Percentiles rank a stretch among this genome's conserved stretches.
Evolutionary conservation across 1,140 invertebrate species (phyloP).

Genomic region (Eriocheir sinensis): DNA sequence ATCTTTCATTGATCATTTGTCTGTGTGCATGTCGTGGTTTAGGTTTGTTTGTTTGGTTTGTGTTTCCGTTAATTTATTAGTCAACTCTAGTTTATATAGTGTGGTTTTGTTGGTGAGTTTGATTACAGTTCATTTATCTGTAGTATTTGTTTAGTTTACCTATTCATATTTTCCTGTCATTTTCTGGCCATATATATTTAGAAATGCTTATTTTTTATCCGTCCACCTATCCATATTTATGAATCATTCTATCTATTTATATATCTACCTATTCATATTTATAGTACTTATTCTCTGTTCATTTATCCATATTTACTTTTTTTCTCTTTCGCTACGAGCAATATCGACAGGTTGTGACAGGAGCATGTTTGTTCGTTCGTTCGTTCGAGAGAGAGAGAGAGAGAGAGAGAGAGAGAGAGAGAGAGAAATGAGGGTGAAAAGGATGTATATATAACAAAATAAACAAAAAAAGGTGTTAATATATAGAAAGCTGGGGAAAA

Average conservation of each 20-base stretch:
- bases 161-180: neutral
- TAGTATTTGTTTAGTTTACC: neutral
- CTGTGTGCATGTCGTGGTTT: neutral
- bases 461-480: neutral
- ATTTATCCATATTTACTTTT: neutral
- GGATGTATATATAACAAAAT: neutral
- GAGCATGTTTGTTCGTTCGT: no score
- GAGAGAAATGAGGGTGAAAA: neutral
- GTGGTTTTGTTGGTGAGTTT: no score
- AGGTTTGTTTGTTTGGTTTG: no score
- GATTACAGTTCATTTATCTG: neutral
- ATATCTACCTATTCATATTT: neutral
- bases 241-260: no score
- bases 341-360: neutral
- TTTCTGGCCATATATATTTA: no score
- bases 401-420: neutral
- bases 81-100: no score
- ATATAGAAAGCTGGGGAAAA: neutral
- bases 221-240: no score
- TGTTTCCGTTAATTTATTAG: no score
- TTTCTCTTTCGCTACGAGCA: neutral
- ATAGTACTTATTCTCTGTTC: no score
- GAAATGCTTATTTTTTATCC: no score
- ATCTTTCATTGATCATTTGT: neutral
- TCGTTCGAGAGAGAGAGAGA: slow-evolving; percentile 23